A percentile compares a stretch with the other conserved stretches of the same genome.
These are phyloP conservation scores for Meloidogyne exigua DNA, from an alignment of 1,140 invertebrate species.

Conservation along the genomic window DNA sequence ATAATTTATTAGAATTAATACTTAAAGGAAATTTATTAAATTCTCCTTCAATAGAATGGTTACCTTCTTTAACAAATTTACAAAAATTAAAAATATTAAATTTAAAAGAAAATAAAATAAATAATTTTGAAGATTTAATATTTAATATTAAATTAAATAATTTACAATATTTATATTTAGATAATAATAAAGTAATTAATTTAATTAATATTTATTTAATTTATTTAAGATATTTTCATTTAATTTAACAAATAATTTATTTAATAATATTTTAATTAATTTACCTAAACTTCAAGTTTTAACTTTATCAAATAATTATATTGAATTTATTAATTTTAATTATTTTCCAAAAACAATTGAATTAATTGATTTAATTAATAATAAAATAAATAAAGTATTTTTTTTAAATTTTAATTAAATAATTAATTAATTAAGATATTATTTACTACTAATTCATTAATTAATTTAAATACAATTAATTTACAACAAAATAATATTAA, in stretches of 20 bases:
- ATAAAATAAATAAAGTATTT: constrained; percentile 32
- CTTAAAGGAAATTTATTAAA: not conserved
- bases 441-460: constrained; percentile 34
- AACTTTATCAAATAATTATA: constrained; percentile 46
- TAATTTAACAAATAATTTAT: too few species aligned
- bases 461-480: constrained; percentile 34
- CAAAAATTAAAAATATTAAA: constrained; percentile 3
- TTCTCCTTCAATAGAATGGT: not conserved
- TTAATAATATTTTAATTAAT: not conserved
- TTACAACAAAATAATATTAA: constrained; percentile 50
- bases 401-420: constrained; percentile 8
- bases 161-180: constrained; percentile 43
- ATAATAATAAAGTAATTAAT: constrained; percentile 36
- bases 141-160: constrained; percentile 6
- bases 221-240: too few species aligned
- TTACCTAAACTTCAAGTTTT: constrained; percentile 45
- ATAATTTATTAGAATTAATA: constrained; percentile 1
- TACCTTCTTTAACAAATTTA: constrained; percentile 1
- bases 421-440: constrained; percentile 41
- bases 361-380: constrained; percentile 45
- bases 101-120: not conserved
- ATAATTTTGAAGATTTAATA: constrained; percentile 5
- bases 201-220: not conserved
- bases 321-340: constrained; percentile 27
- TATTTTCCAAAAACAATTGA: constrained; percentile 39